Evolutionary conservation across 2,113 vertebrate species (phyloP).

Genomic region (Oncorhynchus masou): DNA sequence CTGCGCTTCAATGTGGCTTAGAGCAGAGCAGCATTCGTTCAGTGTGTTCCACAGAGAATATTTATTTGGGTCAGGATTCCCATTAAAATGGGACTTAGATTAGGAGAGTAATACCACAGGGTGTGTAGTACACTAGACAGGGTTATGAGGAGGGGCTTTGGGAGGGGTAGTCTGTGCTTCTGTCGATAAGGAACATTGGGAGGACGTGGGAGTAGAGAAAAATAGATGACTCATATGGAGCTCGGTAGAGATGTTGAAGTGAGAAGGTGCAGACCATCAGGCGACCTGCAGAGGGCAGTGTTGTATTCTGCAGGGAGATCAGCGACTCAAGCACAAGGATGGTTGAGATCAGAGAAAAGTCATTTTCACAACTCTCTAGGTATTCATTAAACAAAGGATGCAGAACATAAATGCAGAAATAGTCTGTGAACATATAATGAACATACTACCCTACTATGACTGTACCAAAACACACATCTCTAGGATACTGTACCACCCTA

Average conservation of each 20-base stretch:
- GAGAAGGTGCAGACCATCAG: background rate
- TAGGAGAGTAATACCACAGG: conserved; percentile 3
- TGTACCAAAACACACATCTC: too few species aligned
- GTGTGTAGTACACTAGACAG: conserved; percentile 2
- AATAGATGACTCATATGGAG: conserved; percentile 3
- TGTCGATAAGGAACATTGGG: conserved; percentile 38
- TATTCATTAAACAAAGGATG: too few species aligned
- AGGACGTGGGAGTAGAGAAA: background rate
- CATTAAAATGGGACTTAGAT: background rate
- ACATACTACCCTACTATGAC: too few species aligned
- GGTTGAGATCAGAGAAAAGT: background rate
- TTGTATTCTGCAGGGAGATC: conserved; percentile 11
- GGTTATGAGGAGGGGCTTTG: conserved; percentile 1
- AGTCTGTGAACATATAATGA: too few species aligned
- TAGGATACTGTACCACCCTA: too few species aligned
- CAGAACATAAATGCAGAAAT: too few species aligned
- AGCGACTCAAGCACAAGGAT: background rate
- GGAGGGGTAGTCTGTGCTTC: background rate
- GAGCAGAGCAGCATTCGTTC: background rate
- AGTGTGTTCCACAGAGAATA: background rate
- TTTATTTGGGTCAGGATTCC: conserved; percentile 1
- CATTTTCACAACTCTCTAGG: too few species aligned
- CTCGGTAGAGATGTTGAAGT: too few species aligned
- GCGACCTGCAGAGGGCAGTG: conserved; percentile 18
- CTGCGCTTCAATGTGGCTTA: background rate